phyloP scores from a whole-genome alignment of 2,888 invertebrate species.

The Eustalomyia histrio region DNA sequence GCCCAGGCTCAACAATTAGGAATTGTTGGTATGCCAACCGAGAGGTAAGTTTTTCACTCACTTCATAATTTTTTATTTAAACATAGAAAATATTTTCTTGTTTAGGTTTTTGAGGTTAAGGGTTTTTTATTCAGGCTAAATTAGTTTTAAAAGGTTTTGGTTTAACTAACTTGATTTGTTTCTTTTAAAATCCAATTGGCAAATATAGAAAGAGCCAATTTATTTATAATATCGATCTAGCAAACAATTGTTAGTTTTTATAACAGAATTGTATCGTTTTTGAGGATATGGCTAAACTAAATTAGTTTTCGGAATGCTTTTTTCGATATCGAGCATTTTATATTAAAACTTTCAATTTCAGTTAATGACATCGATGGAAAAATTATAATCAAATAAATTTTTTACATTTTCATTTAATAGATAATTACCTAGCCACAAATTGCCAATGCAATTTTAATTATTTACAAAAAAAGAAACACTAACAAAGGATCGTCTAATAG shows the following conservation, averaged over 20 bases:
- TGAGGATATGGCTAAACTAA: no score
- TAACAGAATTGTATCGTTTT: not conserved
- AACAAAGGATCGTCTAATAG: no score
- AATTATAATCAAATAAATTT: no score
- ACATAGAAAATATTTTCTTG: not conserved
- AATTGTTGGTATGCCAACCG: conserved; percentile 69
- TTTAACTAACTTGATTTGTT: conserved; percentile 33
- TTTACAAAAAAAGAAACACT: no score
- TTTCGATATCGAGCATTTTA: no score
- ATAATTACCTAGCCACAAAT: no score
- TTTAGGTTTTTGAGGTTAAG: conserved; percentile 12
- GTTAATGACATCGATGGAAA: no score
- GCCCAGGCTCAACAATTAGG: conserved; percentile 70
- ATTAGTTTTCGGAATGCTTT: no score
- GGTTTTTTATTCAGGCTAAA: conserved; percentile 9
- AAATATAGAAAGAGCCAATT: conserved; percentile 27
- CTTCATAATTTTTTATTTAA: conserved; percentile 11
- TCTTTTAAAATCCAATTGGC: conserved; percentile 23
- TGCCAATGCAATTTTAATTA: no score
- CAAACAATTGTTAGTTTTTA: conserved; percentile 53
- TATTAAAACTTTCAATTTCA: no score
- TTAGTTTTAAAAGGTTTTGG: conserved; percentile 36
- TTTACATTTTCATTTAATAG: no score
- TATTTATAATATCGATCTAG: conserved; percentile 58
- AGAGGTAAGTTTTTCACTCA: conserved; percentile 72